Conservation (phyloP, 2,797 vertebrate genomes). For the Tapera naevia region DNA sequence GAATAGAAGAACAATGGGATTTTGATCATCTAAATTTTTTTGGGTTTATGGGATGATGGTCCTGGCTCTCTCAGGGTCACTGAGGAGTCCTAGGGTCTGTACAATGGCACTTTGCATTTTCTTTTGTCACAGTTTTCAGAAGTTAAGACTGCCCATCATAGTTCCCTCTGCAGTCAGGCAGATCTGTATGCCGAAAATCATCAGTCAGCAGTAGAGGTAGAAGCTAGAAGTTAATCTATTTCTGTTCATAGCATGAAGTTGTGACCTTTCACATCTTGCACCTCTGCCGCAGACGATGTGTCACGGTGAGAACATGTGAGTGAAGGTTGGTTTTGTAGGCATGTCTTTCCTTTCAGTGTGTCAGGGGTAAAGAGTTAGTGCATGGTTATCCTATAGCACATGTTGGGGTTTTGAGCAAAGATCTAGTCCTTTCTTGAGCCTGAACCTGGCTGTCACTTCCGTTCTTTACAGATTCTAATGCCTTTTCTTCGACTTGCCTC, state of each 20-base stretch:
- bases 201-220: background rate
- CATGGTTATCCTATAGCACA: rapidly evolving
- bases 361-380: background rate
- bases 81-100: background rate
- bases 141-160: background rate
- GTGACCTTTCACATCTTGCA: background rate
- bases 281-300: background rate
- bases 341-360: background rate
- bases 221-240: background rate
- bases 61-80: background rate
- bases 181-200: background rate
- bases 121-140: background rate
- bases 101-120: background rate
- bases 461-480: background rate
- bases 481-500: background rate
- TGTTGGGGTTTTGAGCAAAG: rapidly evolving
- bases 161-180: background rate
- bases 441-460: background rate
- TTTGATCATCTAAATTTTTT: background rate
- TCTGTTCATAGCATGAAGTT: background rate
- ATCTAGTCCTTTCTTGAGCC: background rate
- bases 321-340: background rate
- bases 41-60: background rate
- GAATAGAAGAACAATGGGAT: background rate
- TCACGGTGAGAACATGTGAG: background rate